Evolutionary conservation across 2,113 vertebrate species (phyloP).

Genomic region (Megalops atlanticus): DNA sequence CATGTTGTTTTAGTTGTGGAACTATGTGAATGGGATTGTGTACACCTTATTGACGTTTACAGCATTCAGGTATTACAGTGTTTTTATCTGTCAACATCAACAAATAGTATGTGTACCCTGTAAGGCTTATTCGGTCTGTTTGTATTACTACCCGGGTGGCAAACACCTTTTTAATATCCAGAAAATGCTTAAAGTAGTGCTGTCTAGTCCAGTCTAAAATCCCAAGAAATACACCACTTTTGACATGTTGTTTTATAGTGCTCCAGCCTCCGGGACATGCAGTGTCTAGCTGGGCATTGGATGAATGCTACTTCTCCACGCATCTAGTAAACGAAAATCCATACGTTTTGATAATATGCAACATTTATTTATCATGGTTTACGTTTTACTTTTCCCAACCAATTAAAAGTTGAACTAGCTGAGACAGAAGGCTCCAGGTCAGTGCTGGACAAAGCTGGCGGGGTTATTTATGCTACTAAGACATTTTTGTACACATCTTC

Average conservation of each 20-base stretch:
- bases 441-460: background rate
- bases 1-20: too few relatives aligned
- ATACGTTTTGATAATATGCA: background rate
- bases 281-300: conserved; percentile 57
- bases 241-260: conserved; percentile 52
- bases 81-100: conserved; percentile 13
- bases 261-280: conserved; percentile 50
- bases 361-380: background rate
- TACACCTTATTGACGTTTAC: background rate
- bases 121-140: conserved; percentile 45
- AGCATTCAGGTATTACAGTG: background rate
- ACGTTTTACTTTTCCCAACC: conserved; percentile 52
- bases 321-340: background rate
- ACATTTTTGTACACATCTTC: too few relatives aligned
- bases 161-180: conserved; percentile 64
- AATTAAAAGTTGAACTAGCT: background rate
- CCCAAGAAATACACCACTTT: conserved; percentile 60
- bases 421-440: background rate
- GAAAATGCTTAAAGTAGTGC: conserved; percentile 66
- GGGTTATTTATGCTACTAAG: too few relatives aligned
- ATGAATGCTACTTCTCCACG: background rate
- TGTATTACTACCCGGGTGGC: conserved; percentile 55
- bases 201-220: conserved; percentile 51
- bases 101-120: background rate
- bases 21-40: background rate